Base-by-base conservation (phyloP, 92 coral and sea anemone species). In the Siderastrea radians region DNA sequence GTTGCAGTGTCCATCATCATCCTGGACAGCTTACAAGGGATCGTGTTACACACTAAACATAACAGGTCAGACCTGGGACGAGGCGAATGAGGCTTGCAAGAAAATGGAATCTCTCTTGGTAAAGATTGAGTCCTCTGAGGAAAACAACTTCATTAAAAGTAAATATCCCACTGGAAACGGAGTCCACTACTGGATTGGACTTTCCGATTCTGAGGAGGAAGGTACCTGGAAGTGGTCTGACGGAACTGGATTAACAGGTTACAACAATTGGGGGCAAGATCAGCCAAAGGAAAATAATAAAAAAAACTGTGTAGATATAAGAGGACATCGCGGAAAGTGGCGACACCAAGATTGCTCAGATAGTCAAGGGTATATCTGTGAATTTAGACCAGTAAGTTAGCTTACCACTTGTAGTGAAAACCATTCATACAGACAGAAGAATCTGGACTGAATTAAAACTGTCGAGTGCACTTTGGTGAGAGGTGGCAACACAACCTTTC, bases 171-270 rank as follows among this genome's bases (percentile, higher is more conserved):
- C 5, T 7, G 5, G 6, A n/a, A n/a, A n/a, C n/a, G 3, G 76
- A n/a, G 6, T 26, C 38, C 38, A 15, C 15, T 46, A 72, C 38
- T 72, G 76, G 76, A 72, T 72, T 50, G 76, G 76, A 50, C 54
- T 72, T 1, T 45, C 76, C 5, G 76, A 72, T 72, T 19, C 2
- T 2, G 55, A 72, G 1, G 45, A 13, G 13, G 76, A 72, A 50
- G 6, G 26, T 6, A 1, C 13, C 55, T 46, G 76, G 76, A 72
- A 72, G 57, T 72, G 76, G 76, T 72, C 76, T 50, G 76, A 72
- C 0, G 76, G 76, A 47, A 72, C 46, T 15, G 3, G 3, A 7
- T 15, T 72, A n/a, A 6, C 19, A 3, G 53, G 53, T 1, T 72
- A 46, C 26, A 1, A 26, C 0, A 26, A 26, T 0, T 26, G 38